Percentiles rank a stretch among this genome's conserved stretches.
Conservation (phyloP, 2,797 vertebrate species). For the Hirundo rustica region DNA sequence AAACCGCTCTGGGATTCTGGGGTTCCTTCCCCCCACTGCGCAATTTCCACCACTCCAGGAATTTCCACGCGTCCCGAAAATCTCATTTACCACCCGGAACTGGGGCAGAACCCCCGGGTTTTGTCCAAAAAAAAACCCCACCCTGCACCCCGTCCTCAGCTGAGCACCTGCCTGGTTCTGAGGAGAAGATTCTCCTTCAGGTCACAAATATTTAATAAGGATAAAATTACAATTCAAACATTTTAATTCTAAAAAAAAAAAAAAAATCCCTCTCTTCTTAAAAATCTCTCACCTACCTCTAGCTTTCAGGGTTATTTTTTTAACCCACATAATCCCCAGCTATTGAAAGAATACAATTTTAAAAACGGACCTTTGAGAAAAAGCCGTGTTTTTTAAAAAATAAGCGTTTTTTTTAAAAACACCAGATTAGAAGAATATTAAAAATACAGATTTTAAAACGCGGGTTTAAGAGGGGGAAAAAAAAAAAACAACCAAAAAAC, state of each 20-base stretch:
- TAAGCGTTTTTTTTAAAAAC: rapidly evolving
- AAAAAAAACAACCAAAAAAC: neutral
- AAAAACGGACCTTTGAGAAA: neutral
- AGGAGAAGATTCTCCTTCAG: neutral
- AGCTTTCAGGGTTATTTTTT: neutral
- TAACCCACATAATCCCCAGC: neutral
- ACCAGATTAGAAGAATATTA: neutral
- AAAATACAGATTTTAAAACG: neutral
- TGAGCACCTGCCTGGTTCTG: neutral
- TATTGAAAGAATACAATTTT: neutral
- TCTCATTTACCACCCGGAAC: rapidly evolving
- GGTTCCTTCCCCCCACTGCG: neutral
- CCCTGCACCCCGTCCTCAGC: rapidly evolving
- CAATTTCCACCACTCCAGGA: neutral
- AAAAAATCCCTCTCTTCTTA: neutral
- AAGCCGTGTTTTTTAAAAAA: rapidly evolving
- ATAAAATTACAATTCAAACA: neutral
- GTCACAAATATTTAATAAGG: neutral
- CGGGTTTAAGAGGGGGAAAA: rapidly evolving
- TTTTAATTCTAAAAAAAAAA: too few species aligned
- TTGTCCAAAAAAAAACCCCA: rapidly evolving
- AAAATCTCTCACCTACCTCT: neutral
- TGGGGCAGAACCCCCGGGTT: neutral
- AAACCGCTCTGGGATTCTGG: neutral
- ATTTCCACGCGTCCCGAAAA: neutral